Evolutionary conservation across 2,888 invertebrate genomes (phyloP).

Genomic region (Chymomyza caudatula): DNA sequence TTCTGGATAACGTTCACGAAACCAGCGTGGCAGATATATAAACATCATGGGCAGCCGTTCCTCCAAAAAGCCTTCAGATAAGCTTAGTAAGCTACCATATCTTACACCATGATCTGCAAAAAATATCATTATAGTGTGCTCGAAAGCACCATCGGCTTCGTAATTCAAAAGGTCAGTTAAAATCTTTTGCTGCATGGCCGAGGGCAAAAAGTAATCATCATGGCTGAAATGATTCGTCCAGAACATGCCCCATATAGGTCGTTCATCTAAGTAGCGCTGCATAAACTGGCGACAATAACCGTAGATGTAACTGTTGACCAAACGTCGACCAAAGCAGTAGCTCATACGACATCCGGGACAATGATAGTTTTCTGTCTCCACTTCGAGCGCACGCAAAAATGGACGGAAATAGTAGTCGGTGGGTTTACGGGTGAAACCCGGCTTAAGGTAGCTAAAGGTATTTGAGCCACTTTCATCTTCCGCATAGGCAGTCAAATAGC

Average conservation of each 20-base stretch:
- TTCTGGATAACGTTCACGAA: slow-evolving; percentile 79
- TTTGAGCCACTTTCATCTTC: slow-evolving; percentile 82
- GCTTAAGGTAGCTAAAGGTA: slow-evolving; percentile 83
- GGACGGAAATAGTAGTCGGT: slow-evolving; percentile 89
- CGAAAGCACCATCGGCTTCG: slow-evolving; percentile 80
- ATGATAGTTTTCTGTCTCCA: slow-evolving; percentile 73
- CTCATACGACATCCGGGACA: slow-evolving; percentile 62
- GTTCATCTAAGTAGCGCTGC: slow-evolving; percentile 80
- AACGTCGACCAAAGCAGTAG: slow-evolving; percentile 81
- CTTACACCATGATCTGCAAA: slow-evolving; percentile 88
- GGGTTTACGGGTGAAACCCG: slow-evolving; percentile 84
- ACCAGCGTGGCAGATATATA: slow-evolving; percentile 83
- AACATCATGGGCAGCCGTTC: slow-evolving; percentile 86
- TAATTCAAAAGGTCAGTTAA: slow-evolving; percentile 80
- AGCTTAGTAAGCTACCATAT: slow-evolving; percentile 82
- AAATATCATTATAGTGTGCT: slow-evolving; percentile 83
- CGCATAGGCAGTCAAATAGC: slow-evolving; percentile 87
- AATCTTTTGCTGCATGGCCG: slow-evolving; percentile 82
- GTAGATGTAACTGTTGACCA: slow-evolving; percentile 82
- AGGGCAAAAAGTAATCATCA: slow-evolving; percentile 81
- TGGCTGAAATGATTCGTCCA: slow-evolving; percentile 88
- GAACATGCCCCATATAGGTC: slow-evolving; percentile 84
- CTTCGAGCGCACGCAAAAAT: slow-evolving; percentile 83
- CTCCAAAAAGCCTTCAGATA: slow-evolving; percentile 85
- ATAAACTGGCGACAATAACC: slow-evolving; percentile 83